Percentiles rank a stretch among this genome's conserved stretches.
These are phyloP conservation scores for Isaurus tuberculatus DNA, from an alignment of 92 coral and sea anemone species.

Conservation along the genomic window DNA sequence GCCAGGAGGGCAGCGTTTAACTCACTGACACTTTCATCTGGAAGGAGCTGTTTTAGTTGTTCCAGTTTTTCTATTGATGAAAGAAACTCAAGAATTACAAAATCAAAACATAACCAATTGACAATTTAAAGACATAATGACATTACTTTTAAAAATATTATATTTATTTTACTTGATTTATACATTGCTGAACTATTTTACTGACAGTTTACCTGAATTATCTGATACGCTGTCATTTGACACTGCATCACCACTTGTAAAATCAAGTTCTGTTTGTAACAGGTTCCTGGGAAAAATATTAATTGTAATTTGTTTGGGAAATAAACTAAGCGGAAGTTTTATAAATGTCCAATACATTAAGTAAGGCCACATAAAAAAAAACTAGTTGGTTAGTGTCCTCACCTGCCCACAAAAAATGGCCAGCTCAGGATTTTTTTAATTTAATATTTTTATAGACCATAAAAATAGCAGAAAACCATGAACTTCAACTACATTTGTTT, in stretches of 20 bases:
- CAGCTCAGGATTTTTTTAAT: too few relatives aligned
- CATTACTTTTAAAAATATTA: too few relatives aligned
- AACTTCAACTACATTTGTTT: too few relatives aligned
- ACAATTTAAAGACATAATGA: background rate
- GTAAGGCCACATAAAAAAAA: background rate
- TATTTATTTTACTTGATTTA: background rate
- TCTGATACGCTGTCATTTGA: background rate
- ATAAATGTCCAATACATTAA: background rate
- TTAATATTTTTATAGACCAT: too few relatives aligned
- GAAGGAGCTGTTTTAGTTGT: constrained; percentile 5
- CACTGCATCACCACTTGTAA: background rate
- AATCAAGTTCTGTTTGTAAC: background rate
- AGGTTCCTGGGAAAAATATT: background rate
- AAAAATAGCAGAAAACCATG: too few relatives aligned
- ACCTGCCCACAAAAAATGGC: too few relatives aligned
- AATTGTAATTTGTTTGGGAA: too few relatives aligned
- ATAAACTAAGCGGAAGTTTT: background rate
- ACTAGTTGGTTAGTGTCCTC: too few relatives aligned
- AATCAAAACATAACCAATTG: background rate
- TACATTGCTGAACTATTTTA: background rate
- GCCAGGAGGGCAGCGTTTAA: constrained; percentile 17
- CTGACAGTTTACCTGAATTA: background rate
- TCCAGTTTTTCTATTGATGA: constrained; percentile 15
- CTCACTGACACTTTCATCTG: background rate
- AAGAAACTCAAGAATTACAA: background rate